Evolutionary conservation across 1,140 invertebrate species (phyloP), one percentile per base, ranked within the genome.

Genomic region (Sinonovacula constricta): DNA sequence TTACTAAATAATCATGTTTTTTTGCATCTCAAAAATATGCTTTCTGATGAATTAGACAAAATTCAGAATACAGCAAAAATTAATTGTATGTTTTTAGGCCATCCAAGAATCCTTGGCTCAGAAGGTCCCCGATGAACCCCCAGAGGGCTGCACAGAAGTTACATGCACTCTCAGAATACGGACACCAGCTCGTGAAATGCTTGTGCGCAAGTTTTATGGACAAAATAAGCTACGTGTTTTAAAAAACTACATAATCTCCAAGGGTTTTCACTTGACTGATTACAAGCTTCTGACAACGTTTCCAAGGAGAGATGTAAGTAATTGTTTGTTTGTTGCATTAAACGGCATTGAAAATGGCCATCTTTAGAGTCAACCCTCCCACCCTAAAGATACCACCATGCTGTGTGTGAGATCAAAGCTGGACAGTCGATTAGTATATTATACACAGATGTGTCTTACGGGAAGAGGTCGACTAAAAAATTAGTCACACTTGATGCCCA

Each of bases 231-330:
- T 97, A 49, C 91, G 93, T 93, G 94, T 94, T 71, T 91, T 98
- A 83, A 92, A 98, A 79, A 95, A 97, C 91, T 98, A 94, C 92
- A 93, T 98, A 36, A 94, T 95, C 54, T 95, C 96, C 28, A 93
- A 96, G 92, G 97, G 96, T 51, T 98, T 94, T 91, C 95, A 95
- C 69, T 93, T 94, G 75, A 94, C 95, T 87, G 95, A 97, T 87
- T 98, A 95, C 88, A 98, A 98, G 93, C 94, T 98, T 57, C 94
- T 98, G 81, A 94, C 95, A 85, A 96, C 95, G 88, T 98, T 95
- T 95, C 97, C 97, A 88, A 94, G 96, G 90, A 94, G 95, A 93
- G 97, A 98, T 94, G 88, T 90, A 83, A 89, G 88, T 85, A 45
- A n/a, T n/a, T n/a, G n/a, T n/a, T n/a, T n/a, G n/a, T n/a, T n/a